Conservation (phyloP, 2,797 vertebrate species). For the Sebastes matsubarae region DNA sequence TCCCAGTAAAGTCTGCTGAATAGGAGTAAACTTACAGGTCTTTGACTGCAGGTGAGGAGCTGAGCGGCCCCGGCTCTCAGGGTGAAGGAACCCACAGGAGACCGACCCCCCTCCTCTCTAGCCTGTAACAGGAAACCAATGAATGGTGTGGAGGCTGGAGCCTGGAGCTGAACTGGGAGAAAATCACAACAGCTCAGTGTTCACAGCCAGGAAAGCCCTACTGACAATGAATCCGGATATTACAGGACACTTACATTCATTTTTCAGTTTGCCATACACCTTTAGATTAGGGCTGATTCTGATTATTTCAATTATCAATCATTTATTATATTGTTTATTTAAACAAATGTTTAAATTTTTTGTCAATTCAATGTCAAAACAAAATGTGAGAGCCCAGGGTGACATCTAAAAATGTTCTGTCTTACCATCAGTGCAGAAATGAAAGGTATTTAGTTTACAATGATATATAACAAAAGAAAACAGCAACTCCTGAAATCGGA, state of each 20-base stretch:
- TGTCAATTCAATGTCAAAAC: background rate
- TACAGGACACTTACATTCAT: background rate
- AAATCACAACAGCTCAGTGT: background rate
- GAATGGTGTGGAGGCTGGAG: slow-evolving; percentile 58
- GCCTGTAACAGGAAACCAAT: slow-evolving; percentile 85
- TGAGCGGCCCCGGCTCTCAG: slow-evolving; percentile 49
- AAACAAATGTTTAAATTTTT: background rate
- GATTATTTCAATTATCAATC: background rate
- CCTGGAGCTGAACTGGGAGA: slow-evolving; percentile 78
- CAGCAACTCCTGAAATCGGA: background rate
- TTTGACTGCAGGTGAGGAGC: slow-evolving; percentile 70
- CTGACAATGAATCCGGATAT: background rate
- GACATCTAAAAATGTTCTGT: too few relatives aligned
- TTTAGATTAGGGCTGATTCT: background rate
- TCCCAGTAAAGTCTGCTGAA: background rate
- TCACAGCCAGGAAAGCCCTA: background rate
- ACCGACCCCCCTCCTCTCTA: slow-evolving; percentile 63
- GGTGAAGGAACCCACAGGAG: slow-evolving; percentile 80
- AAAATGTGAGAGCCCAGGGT: too few relatives aligned
- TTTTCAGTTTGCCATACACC: background rate
- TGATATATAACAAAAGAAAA: background rate
- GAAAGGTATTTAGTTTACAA: background rate
- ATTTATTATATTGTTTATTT: background rate
- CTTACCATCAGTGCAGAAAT: too few relatives aligned
- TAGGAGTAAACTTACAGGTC: slow-evolving; percentile 69